Evolutionary conservation across 2,797 vertebrate genomes (phyloP).

Genomic region (Hybognathus amarus): DNA sequence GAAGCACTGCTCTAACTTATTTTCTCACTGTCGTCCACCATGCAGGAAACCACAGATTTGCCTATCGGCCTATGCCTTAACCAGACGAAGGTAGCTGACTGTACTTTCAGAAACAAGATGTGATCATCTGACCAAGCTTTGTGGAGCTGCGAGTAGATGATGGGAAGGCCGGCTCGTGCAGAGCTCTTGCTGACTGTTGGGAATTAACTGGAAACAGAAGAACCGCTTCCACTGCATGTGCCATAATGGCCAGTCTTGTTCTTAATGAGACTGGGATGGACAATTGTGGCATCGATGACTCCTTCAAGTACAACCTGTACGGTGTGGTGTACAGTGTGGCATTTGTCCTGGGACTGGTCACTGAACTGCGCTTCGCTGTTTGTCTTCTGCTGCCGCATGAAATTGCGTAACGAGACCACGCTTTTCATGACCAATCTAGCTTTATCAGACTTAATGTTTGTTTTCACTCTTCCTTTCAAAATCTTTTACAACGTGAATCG

Average conservation of each 20-base stretch:
- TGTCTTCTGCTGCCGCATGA: constrained; percentile 96
- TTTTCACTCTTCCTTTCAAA: constrained; percentile 95
- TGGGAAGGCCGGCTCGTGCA: constrained; percentile 33
- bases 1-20: not conserved
- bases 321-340: constrained; percentile 94
- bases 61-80: not conserved
- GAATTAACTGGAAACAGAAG: constrained; percentile 39
- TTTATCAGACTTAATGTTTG: constrained; percentile 92
- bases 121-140: constrained; percentile 17
- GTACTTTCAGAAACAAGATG: not conserved
- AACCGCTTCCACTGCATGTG: not conserved
- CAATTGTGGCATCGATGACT: constrained; percentile 92
- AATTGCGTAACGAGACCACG: constrained; percentile 91
- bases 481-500: constrained; percentile 97
- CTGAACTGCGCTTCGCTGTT: constrained; percentile 96
- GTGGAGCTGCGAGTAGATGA: constrained; percentile 23
- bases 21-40: not conserved
- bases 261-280: constrained; percentile 88
- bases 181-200: constrained; percentile 43
- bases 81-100: not conserved
- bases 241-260: constrained; percentile 78
- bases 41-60: constrained; percentile 9
- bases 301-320: constrained; percentile 97
- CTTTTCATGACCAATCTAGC: constrained; percentile 98
- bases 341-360: constrained; percentile 92